Evolutionary conservation across 2,888 invertebrate species (phyloP).

Genomic region (Hydropsyche betteni): DNA sequence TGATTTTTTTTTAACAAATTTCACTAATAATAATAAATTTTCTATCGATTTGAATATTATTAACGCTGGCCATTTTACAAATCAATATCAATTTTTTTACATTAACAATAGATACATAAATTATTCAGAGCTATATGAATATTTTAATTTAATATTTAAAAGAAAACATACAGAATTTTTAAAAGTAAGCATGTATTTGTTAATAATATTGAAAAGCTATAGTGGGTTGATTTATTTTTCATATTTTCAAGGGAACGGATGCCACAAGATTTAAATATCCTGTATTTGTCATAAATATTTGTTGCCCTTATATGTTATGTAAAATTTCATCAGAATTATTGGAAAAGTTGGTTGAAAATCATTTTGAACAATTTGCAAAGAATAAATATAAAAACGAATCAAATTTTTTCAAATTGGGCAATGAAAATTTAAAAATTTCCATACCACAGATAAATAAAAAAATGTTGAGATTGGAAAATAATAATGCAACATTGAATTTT

Average conservation of each 20-base stretch:
- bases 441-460: no score
- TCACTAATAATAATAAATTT: conserved; percentile 59
- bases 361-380: no score
- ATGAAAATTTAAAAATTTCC: no score
- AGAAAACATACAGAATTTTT: neutral
- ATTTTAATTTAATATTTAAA: conserved; percentile 5
- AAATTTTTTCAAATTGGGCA: no score
- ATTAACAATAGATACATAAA: conserved; percentile 70
- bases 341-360: neutral
- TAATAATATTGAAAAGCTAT: neutral
- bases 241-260: conserved; percentile 25
- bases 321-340: conserved; percentile 62
- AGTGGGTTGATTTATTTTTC: conserved; percentile 4
- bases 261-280: conserved; percentile 53
- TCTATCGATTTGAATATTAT: conserved; percentile 68
- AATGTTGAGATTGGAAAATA: no score
- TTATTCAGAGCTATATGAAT: conserved; percentile 58
- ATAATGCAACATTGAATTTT: no score
- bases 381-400: no score
- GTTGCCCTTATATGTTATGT: conserved; percentile 63
- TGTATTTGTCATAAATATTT: conserved; percentile 66
- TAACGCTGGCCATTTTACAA: conserved; percentile 60
- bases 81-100: conserved; percentile 70
- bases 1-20: conserved; percentile 56
- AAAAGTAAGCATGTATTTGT: neutral